A percentile compares a stretch with the other conserved stretches of the same genome.
These are phyloP conservation scores for Cenopis cana DNA, from an alignment of 2,888 invertebrate species.

Conservation along the genomic window DNA sequence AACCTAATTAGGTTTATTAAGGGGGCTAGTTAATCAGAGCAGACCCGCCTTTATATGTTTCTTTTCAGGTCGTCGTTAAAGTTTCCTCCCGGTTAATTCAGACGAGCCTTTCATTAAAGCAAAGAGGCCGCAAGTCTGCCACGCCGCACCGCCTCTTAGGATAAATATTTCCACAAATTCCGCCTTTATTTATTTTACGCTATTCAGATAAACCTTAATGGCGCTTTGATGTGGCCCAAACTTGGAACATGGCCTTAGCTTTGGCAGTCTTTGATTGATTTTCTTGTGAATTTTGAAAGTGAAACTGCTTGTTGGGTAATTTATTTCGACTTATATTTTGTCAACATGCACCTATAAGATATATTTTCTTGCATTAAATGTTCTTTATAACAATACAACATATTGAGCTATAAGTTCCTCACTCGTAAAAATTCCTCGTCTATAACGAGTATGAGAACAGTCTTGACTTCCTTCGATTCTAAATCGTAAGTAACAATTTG, in stretches of 20 bases:
- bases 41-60: constrained; percentile 61
- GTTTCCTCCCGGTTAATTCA: constrained; percentile 69
- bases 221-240: constrained; percentile 80
- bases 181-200: constrained; percentile 81
- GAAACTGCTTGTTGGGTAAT: constrained; percentile 60
- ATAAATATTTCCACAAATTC: constrained; percentile 81
- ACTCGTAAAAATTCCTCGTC: too few relatives aligned
- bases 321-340: constrained; percentile 47
- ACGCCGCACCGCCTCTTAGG: constrained; percentile 64
- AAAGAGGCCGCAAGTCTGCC: constrained; percentile 75
- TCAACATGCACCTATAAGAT: too few relatives aligned
- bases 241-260: constrained; percentile 71
- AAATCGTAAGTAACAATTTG: constrained; percentile 14
- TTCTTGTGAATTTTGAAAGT: constrained; percentile 64
- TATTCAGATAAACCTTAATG: constrained; percentile 82
- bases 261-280: constrained; percentile 80
- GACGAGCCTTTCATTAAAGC: constrained; percentile 78
- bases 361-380: neutral
- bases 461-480: neutral
- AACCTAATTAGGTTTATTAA: constrained; percentile 40
- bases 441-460: too few relatives aligned
- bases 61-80: constrained; percentile 68
- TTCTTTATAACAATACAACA: neutral
- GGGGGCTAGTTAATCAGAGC: constrained; percentile 57
- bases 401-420: too few relatives aligned